Conservation (phyloP, 1,140 invertebrate species). For the Penaeus vannamei region DNA sequence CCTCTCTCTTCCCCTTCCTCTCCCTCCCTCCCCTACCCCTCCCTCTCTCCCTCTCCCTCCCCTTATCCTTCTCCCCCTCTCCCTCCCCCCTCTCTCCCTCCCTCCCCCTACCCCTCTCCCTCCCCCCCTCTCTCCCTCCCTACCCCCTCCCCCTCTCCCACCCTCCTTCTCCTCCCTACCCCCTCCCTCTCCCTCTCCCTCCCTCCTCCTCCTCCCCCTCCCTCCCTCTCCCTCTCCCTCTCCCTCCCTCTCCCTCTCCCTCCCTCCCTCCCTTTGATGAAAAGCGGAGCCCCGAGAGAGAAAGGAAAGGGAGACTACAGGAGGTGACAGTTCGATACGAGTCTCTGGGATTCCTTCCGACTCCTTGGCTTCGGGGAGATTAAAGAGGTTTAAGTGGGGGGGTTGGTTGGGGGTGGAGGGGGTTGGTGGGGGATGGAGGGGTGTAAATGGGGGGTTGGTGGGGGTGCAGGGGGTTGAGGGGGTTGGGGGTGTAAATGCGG, state of each 20-base stretch:
- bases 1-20: neutral
- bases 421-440: neutral
- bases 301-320: neutral
- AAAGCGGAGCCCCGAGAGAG: neutral
- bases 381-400: neutral
- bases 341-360: too few relatives aligned
- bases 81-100: neutral
- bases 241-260: neutral
- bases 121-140: too few relatives aligned
- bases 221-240: conserved; percentile 5
- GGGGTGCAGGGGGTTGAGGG: neutral
- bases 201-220: neutral
- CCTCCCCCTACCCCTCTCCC: neutral
- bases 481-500: neutral
- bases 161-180: neutral
- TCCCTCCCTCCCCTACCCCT: neutral
- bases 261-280: neutral
- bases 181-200: neutral
- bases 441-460: neutral
- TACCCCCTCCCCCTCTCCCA: neutral
- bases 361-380: too few relatives aligned
- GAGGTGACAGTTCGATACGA: neutral
- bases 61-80: too few relatives aligned
- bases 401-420: neutral
- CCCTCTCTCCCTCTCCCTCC: neutral